Percentiles rank a stretch among this genome's conserved stretches.
Conservation (phyloP, 2,113 vertebrate species). For the Microcebus lehilahytsara region DNA sequence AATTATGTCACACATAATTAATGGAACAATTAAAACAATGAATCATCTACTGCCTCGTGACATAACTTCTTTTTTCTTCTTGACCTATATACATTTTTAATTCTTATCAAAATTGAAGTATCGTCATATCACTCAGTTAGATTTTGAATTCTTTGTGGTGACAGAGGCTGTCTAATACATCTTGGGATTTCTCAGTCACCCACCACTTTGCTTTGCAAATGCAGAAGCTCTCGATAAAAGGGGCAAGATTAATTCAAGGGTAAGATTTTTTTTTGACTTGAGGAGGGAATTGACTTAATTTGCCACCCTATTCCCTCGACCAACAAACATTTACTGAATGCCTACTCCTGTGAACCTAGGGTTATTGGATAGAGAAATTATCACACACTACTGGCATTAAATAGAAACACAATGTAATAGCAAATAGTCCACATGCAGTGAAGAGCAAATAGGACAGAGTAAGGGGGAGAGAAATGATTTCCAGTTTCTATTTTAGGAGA, state of each 20-base stretch:
- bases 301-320: not conserved
- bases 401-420: not conserved
- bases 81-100: slow-evolving; percentile 52
- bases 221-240: not conserved
- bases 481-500: not conserved
- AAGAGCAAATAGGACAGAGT: not conserved
- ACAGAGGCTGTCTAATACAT: slow-evolving; percentile 12
- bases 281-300: not conserved
- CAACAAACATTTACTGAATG: not conserved
- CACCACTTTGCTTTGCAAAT: not conserved
- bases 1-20: slow-evolving; percentile 33
- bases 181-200: not conserved
- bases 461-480: not conserved
- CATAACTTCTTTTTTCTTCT: slow-evolving; percentile 25
- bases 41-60: slow-evolving; percentile 8
- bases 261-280: not conserved
- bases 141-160: slow-evolving; percentile 40
- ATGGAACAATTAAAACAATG: slow-evolving; percentile 55
- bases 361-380: not conserved
- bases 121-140: slow-evolving; percentile 15
- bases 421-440: not conserved
- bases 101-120: slow-evolving; percentile 52
- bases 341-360: not conserved
- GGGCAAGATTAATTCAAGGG: slow-evolving; percentile 1
- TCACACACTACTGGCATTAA: not conserved